phyloP scores from a whole-genome alignment of 2,797 vertebrate species.

The Myoxocephalus aenaeus region DNA sequence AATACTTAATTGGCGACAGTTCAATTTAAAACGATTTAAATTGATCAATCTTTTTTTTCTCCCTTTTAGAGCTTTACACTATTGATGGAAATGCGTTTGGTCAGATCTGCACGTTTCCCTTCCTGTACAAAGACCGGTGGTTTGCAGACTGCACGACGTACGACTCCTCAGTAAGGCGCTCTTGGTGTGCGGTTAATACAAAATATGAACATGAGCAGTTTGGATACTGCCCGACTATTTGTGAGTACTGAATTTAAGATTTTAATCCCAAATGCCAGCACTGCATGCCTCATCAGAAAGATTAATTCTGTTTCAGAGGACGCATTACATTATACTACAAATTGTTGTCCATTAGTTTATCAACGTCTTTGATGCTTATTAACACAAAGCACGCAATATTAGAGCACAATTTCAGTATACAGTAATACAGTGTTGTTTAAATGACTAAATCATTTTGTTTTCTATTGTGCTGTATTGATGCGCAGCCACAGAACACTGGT shows the following conservation, averaged over 20 bases:
- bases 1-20: neutral
- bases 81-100: slow-evolving; percentile 90
- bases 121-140: slow-evolving; percentile 89
- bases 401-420: no score
- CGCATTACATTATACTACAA: neutral
- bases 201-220: slow-evolving; percentile 84
- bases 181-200: slow-evolving; percentile 89
- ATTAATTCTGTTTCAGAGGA: neutral
- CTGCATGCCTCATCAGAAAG: neutral
- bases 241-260: slow-evolving; percentile 80
- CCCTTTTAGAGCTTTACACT: slow-evolving; percentile 87
- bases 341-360: neutral
- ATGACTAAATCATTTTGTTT: neutral
- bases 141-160: slow-evolving; percentile 87
- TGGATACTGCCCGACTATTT: slow-evolving; percentile 89
- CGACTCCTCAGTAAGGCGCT: slow-evolving; percentile 79
- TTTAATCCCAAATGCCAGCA: neutral
- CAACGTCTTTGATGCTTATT: neutral
- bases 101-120: slow-evolving; percentile 92
- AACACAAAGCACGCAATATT: neutral
- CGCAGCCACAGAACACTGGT: slow-evolving; percentile 85
- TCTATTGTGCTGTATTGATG: slow-evolving; percentile 23
- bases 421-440: neutral
- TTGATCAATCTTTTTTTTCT: neutral
- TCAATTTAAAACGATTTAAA: neutral